Evolutionary conservation across 2,113 vertebrate species (phyloP).

Genomic region (Triplophysa tibetana): DNA sequence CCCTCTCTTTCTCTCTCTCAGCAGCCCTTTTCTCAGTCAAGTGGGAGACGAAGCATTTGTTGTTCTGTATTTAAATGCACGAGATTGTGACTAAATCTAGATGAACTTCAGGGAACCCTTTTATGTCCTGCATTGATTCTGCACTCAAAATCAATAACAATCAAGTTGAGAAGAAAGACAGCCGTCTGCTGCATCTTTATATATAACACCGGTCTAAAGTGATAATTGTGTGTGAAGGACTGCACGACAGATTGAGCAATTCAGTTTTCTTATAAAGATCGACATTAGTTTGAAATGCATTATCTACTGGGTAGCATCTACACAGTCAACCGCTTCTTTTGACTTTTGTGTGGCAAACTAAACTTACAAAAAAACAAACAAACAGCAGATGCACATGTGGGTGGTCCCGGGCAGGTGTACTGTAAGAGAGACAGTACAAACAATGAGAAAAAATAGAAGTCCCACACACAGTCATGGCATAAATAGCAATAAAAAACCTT

Average conservation of each 20-base stretch:
- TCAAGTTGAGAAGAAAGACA: neutral
- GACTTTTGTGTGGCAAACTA: too few species aligned
- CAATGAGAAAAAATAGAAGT: neutral
- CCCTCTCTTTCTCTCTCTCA: neutral
- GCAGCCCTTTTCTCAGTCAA: neutral
- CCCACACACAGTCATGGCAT: neutral
- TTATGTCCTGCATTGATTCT: constrained; percentile 1
- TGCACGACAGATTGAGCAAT: too few species aligned
- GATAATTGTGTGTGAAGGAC: neutral
- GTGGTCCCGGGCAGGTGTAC: neutral
- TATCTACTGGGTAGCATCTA: too few species aligned
- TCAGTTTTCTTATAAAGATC: too few species aligned
- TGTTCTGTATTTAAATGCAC: constrained; percentile 15
- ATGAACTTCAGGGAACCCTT: constrained; percentile 1
- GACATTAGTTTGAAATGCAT: too few species aligned
- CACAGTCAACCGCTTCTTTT: too few species aligned
- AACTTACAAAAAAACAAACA: too few species aligned
- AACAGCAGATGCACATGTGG: too few species aligned
- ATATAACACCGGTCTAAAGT: neutral
- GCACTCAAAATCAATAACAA: neutral
- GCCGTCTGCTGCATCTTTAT: neutral
- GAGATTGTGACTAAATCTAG: constrained; percentile 11
- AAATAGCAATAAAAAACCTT: neutral
- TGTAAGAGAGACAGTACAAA: neutral
- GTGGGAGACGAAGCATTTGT: constrained; percentile 23